Evolutionary conservation across 53 echinoderm and acorn worm genomes (phyloP).

Genomic region (Holothuria leucospilota): DNA sequence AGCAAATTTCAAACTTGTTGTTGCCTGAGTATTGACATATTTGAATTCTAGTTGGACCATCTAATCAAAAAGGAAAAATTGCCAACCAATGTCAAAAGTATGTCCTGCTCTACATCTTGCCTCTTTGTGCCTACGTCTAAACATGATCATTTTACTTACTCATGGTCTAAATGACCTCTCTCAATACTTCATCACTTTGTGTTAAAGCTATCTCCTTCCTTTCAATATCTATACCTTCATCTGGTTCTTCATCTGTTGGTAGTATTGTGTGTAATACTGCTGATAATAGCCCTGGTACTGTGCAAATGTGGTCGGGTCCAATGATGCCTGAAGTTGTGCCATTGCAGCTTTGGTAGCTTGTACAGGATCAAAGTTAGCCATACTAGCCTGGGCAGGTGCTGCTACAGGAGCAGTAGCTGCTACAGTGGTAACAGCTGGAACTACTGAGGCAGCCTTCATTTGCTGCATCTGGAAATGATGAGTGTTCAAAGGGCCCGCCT

Average conservation of each 20-base stretch:
- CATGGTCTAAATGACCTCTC: too few relatives aligned
- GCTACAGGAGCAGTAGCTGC: not conserved
- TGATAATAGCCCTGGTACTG: conserved; percentile 97
- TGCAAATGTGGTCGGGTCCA: conserved; percentile 84
- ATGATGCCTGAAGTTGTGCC: conserved; percentile 46
- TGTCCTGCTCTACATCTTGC: too few relatives aligned
- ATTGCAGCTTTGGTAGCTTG: conserved; percentile 64
- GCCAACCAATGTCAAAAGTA: too few relatives aligned
- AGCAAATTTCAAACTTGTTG: too few relatives aligned
- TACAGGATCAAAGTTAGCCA: conserved; percentile 64
- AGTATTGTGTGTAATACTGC: conserved; percentile 87
- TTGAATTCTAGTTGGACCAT: too few relatives aligned
- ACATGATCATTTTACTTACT: too few relatives aligned
- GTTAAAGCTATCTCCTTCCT: too few relatives aligned
- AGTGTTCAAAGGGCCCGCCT: too few relatives aligned
- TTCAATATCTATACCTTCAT: conserved; percentile 29
- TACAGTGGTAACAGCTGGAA: conserved; percentile 19
- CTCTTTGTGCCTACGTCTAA: too few relatives aligned
- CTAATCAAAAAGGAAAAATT: too few relatives aligned
- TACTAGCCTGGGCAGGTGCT: not conserved
- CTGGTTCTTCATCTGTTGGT: conserved; percentile 78
- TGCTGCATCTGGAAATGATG: not conserved
- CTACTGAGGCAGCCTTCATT: not conserved
- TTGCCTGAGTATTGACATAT: too few relatives aligned
- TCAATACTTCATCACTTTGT: too few relatives aligned